Base-by-base conservation (phyloP, 2,797 vertebrate species). In the Clarias platycephalus region DNA sequence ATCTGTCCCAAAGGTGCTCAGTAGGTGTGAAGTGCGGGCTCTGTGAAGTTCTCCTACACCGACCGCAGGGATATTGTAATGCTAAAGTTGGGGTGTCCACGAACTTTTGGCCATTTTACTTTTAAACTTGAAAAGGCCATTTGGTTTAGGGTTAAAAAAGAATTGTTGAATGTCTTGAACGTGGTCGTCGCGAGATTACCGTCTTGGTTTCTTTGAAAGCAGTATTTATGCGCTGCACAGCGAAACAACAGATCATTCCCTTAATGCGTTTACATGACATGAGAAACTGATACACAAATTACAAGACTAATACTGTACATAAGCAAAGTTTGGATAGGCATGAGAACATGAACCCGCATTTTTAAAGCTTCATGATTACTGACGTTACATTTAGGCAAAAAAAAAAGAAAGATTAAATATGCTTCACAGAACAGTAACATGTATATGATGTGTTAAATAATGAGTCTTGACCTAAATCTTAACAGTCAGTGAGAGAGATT, bases 331-430 rank as follows among this genome's bases (percentile, higher is more conserved):
- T 22, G n/a, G 53, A 15, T 40, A 78, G 8, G 18, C 5, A n/a
- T 77, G 57, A 79, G 44, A 4, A 79, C 40, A 44, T 26, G 24
- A 63, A 40, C 22, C 58, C 1, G n/a, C 58, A 6, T 24, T 60
- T 77, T 64, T 44, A 66, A 80, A 80, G 37, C 60, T 28, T 80
- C n/a, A 3, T 49, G 77, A 18, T 28, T 20, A 80, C 18, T 28
- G 20, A 77, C 34, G 3, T 75, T 62, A 62, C 22, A 62, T 24
- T 77, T 15, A 55, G 15, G 20, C 10, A 28, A 28, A 28, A 55
- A 8, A 18, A 44, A 24, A 10, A 13, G 12, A 53, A 55, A 4
- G 72, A 78, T 78, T 63, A 40, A 63, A 64, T 49, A 64, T 77
- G 75, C 57, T 60, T 16, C 57, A 64, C 31, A 22, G 75, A 40